Percentiles rank a stretch among this genome's conserved stretches.
Conservation (phyloP, 2,797 vertebrate species). For the Columba guinea region DNA sequence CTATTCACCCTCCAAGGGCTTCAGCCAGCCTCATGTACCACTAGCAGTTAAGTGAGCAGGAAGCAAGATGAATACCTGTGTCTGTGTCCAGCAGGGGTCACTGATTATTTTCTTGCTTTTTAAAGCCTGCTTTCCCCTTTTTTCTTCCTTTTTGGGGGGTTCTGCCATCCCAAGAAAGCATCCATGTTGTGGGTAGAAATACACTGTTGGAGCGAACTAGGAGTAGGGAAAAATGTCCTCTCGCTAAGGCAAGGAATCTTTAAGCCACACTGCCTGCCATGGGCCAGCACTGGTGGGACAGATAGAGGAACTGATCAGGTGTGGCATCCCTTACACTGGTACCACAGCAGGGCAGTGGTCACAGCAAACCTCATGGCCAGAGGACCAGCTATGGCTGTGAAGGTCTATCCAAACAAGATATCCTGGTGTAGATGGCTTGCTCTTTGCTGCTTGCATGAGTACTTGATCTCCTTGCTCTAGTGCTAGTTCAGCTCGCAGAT, state of each 20-base stretch:
- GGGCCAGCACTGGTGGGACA: background rate
- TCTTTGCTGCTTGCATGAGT: background rate
- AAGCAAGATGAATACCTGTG: background rate
- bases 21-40: background rate
- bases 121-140: background rate
- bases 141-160: background rate
- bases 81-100: background rate
- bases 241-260: background rate
- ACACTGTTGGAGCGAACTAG: background rate
- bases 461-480: background rate
- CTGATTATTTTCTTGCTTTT: background rate
- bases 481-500: background rate
- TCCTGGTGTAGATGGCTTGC: background rate
- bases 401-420: background rate
- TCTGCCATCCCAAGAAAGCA: background rate
- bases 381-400: background rate
- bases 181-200: background rate
- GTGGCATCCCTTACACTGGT: fast-evolving
- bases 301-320: background rate
- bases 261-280: background rate
- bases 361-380: background rate
- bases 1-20: background rate
- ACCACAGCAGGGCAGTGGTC: background rate
- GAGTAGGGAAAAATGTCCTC: background rate
- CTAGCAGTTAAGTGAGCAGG: fast-evolving